Evolutionary conservation across 1,140 invertebrate genomes (phyloP), one percentile per base, ranked within the genome.

Genomic region (Brachystomella parvula): DNA sequence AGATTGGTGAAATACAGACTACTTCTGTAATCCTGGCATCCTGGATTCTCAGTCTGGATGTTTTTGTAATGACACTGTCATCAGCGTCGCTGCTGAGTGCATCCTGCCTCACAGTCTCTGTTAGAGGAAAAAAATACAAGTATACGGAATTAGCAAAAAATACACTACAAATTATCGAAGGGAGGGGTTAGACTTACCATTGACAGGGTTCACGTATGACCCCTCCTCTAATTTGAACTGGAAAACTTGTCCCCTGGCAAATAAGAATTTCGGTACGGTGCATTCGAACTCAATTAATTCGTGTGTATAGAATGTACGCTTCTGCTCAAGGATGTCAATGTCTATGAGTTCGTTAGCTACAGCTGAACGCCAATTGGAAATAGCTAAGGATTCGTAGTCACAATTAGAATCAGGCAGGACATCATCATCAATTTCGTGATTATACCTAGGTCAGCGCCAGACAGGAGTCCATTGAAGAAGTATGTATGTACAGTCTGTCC

Each of bases 381-480:
- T 62, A n/a, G 31, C 60, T 62, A 28, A 60, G 31, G 31, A 30
- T 44, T 44, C n/a, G n/a, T 53, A 53, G 24, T 6, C 12, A 53
- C 9, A 53, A 24, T 15, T 24, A 12, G 6, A 19, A 53, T 53
- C 9, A 53, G 6, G 12, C 24, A 17, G 6, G 9, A 53, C 12
- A 24, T 19, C 12, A 19, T 9, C 49, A 19, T n/a, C n/a, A 24
- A 15, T 53, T 53, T 39, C 35, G 49, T 17, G 24, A 53, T 15
- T 9, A 6, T 53, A 53, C 12, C 24, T 15, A 53, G 6, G 21
- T 60, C 12, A 32, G 29, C 24, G 39, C 33, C 60, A 31, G 30
- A 32, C 28, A n/a, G 3, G 24, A 62, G 3, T 19, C 60, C 60
- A 35, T 62, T 62, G 28, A 62, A 62, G 60, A 9, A 62, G 30